Evolutionary conservation across 2,888 invertebrate species (phyloP).

Genomic region (Pristionchus entomophagus): DNA sequence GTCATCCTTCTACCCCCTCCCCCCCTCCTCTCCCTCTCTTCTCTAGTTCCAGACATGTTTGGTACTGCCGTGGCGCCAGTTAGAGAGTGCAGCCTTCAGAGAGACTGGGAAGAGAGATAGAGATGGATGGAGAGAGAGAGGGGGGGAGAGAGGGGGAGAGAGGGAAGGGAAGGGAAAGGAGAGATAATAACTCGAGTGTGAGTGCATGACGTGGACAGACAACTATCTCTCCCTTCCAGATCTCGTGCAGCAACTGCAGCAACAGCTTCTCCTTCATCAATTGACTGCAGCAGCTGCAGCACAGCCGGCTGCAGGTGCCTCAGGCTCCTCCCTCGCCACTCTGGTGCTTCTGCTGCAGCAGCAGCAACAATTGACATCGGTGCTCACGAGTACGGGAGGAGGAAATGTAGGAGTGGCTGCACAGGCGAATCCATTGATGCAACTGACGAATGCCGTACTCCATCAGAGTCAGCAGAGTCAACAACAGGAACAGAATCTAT

Average conservation of each 20-base stretch:
- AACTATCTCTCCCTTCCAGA: not conserved
- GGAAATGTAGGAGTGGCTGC: not conserved
- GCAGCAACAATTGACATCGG: slow-evolving; percentile 14
- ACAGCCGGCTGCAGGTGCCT: not conserved
- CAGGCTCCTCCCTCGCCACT: not conserved
- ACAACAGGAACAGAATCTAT: not conserved
- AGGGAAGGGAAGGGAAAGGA: not conserved
- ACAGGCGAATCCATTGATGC: slow-evolving; percentile 10
- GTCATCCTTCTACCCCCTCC: not conserved
- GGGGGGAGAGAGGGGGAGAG: not conserved
- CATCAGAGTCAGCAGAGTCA: slow-evolving; percentile 39
- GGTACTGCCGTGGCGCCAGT: slow-evolving; percentile 12
- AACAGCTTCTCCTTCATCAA: slow-evolving; percentile 18
- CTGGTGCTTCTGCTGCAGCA: slow-evolving; percentile 39
- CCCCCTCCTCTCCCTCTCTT: too few species aligned
- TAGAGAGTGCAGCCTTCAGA: not conserved
- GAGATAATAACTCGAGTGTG: not conserved
- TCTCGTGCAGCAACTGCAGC: slow-evolving; percentile 32
- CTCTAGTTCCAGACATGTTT: slow-evolving; percentile 18
- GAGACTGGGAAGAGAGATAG: slow-evolving; percentile 20
- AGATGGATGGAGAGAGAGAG: not conserved
- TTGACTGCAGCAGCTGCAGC: not conserved
- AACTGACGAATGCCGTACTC: slow-evolving; percentile 11
- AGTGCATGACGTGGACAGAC: not conserved
- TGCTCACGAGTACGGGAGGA: not conserved